Conservation (phyloP, 2,113 vertebrate species). For the Zosterops hypoxanthus region DNA sequence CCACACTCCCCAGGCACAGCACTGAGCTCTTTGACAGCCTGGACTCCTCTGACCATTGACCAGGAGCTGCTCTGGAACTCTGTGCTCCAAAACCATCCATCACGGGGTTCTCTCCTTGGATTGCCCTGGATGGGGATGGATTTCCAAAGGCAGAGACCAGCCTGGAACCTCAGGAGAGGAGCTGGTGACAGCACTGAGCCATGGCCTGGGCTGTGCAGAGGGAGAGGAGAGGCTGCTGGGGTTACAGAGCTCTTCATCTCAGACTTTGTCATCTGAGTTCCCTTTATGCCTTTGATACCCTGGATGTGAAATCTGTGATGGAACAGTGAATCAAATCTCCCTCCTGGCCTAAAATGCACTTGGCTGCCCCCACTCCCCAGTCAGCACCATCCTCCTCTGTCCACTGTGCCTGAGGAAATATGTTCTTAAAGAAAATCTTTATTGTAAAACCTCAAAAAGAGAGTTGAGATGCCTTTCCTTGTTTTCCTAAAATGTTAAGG, state of each 20-base stretch:
- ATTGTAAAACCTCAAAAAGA: not conserved
- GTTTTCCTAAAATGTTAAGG: not conserved
- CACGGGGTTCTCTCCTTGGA: not conserved
- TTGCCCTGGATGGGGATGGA: not conserved
- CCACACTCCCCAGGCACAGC: not conserved
- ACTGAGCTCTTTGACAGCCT: not conserved
- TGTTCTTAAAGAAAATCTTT: not conserved
- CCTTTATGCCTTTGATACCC: not conserved
- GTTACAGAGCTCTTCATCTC: not conserved
- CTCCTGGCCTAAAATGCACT: not conserved
- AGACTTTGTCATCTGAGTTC: not conserved
- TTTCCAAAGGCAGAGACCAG: not conserved
- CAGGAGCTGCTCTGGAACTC: not conserved
- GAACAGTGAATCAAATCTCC: not conserved
- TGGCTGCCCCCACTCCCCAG: not conserved
- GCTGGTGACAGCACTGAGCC: fast-evolving
- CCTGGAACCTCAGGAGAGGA: not conserved
- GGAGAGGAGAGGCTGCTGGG: not conserved
- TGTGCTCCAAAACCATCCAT: not conserved
- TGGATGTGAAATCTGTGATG: not conserved
- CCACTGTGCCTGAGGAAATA: not conserved
- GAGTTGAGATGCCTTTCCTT: not conserved
- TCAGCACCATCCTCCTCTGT: not conserved
- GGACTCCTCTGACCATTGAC: not conserved
- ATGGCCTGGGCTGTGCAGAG: not conserved